These are phyloP conservation scores for Pelochelys cantorii DNA, from an alignment of 2,797 vertebrate genomes.

Conservation along the genomic window DNA sequence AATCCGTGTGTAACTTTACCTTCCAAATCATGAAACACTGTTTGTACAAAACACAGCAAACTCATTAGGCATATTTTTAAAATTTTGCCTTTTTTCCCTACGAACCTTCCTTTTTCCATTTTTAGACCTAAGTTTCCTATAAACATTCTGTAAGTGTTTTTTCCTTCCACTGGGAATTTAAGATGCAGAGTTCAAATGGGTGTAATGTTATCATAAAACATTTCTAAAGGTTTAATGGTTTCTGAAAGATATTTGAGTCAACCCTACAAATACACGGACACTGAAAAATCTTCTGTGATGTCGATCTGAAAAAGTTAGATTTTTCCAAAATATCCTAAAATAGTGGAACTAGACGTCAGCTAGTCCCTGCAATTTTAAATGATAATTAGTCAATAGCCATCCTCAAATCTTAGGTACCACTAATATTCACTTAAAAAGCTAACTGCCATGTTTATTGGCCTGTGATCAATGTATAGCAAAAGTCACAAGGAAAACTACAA, in stretches of 20 bases:
- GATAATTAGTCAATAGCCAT: background rate
- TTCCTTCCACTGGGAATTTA: background rate
- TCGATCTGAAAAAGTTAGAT: background rate
- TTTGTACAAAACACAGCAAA: background rate
- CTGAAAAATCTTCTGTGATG: background rate
- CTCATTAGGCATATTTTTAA: background rate
- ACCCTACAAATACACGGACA: background rate
- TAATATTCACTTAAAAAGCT: slow-evolving; percentile 56
- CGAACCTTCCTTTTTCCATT: background rate
- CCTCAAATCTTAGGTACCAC: slow-evolving; percentile 48
- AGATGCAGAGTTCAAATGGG: background rate
- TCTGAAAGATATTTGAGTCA: background rate
- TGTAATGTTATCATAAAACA: background rate
- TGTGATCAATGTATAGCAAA: slow-evolving; percentile 61
- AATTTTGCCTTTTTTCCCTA: background rate
- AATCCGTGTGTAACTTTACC: background rate
- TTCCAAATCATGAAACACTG: slow-evolving; percentile 10
- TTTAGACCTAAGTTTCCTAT: background rate
- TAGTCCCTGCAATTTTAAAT: slow-evolving; percentile 16
- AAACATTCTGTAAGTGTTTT: accelerated
- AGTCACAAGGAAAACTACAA: slow-evolving; percentile 69
- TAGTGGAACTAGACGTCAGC: background rate
- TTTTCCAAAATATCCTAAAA: background rate
- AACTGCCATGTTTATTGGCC: slow-evolving; percentile 66
- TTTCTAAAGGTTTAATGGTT: background rate